Evolutionary conservation across 2,888 invertebrate genomes (phyloP).

Genomic region (Cephus nigrinus): DNA sequence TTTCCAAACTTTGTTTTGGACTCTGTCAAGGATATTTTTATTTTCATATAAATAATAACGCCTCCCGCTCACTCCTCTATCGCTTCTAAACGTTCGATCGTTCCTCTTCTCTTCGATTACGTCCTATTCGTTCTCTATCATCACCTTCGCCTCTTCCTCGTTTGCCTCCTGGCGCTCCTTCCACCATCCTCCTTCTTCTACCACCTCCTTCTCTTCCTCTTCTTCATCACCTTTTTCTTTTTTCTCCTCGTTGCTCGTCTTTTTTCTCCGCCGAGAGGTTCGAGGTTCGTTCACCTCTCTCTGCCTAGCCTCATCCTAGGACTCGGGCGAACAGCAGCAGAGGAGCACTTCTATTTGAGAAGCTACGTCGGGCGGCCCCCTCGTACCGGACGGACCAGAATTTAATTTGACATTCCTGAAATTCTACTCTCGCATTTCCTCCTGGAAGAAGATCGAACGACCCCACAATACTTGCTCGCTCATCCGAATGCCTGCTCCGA

Average conservation of each 20-base stretch:
- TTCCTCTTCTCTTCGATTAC: constrained; percentile 5
- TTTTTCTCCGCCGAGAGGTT: constrained; percentile 49
- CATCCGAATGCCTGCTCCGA: background rate
- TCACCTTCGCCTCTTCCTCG: constrained; percentile 18
- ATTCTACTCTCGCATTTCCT: constrained; percentile 32
- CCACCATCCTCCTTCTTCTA: constrained; percentile 24
- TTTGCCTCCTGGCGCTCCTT: constrained; percentile 19
- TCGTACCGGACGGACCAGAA: constrained; percentile 40
- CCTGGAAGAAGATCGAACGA: constrained; percentile 5
- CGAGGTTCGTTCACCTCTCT: constrained; percentile 65
- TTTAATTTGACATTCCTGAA: constrained; percentile 57
- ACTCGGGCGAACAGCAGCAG: constrained; percentile 11
- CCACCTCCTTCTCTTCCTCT: constrained; percentile 28
- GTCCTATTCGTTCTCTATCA: constrained; percentile 1
- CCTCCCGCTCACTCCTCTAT: background rate
- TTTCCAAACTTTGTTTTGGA: too few relatives aligned
- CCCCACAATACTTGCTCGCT: background rate
- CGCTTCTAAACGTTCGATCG: background rate
- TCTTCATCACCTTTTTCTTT: constrained; percentile 23
- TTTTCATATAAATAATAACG: too few relatives aligned
- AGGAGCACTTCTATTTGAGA: constrained; percentile 37
- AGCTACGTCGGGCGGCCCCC: constrained; percentile 31
- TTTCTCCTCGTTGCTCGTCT: constrained; percentile 47
- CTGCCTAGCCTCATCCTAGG: constrained; percentile 38
- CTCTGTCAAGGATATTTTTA: too few relatives aligned